phyloP scores from a whole-genome alignment of 37 sponge, comb jelly and placozoan species.

The Bolinopsis microptera region DNA sequence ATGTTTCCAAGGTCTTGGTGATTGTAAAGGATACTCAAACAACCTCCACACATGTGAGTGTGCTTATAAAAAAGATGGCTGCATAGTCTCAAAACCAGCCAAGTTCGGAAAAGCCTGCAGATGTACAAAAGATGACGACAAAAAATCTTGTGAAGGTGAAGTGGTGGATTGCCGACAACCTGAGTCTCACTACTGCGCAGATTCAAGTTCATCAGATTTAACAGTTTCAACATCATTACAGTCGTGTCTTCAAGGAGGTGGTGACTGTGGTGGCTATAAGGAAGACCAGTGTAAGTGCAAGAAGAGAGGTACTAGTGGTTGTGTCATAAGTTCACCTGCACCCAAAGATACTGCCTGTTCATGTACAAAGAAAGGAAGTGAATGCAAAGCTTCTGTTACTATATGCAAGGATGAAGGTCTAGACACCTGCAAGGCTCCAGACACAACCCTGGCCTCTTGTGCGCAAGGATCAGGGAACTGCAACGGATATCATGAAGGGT shows the following conservation, averaged over 20 bases:
- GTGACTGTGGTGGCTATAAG: background rate
- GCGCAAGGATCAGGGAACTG: background rate
- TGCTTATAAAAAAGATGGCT: background rate
- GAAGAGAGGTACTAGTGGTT: background rate
- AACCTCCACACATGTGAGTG: background rate
- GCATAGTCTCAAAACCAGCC: background rate
- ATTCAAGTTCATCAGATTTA: no score
- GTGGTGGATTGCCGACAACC: background rate
- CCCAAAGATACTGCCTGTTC: background rate
- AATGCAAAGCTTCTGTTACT: background rate
- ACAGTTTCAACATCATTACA: background rate
- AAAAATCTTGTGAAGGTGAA: background rate
- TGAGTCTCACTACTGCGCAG: background rate
- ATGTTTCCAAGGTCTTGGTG: background rate
- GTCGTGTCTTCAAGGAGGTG: constrained; percentile 24
- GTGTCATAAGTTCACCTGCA: background rate
- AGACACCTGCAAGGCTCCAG: background rate
- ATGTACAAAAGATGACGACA: background rate
- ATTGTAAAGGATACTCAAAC: background rate
- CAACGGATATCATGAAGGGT: background rate
- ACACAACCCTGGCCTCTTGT: constrained; percentile 2
- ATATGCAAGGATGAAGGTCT: background rate
- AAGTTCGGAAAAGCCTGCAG: background rate
- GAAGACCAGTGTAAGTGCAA: background rate
- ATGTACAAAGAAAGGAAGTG: background rate